Percentiles rank a stretch among this genome's conserved stretches.
These are phyloP conservation scores for Sycobia sp. DNA, from an alignment of 1,140 invertebrate genomes.

Conservation along the genomic window DNA sequence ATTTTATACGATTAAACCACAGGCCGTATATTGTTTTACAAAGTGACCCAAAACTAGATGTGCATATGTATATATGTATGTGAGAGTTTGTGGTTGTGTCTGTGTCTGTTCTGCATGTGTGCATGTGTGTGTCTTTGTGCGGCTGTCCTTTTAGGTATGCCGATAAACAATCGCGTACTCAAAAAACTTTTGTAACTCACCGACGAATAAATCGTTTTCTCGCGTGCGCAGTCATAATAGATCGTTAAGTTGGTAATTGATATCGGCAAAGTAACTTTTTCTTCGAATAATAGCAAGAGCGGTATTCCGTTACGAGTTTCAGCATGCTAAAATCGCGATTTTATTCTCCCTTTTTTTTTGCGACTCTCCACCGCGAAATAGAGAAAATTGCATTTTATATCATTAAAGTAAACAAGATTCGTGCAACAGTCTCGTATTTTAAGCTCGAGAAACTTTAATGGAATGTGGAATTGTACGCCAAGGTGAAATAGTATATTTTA, in stretches of 20 bases:
- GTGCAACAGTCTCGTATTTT: background rate
- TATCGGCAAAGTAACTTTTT: too few relatives aligned
- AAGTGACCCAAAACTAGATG: constrained; percentile 2
- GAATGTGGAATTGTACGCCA: too few relatives aligned
- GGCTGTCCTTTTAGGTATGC: background rate
- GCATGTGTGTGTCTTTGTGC: too few relatives aligned
- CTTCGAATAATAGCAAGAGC: too few relatives aligned
- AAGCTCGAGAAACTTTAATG: background rate
- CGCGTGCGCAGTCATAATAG: too few relatives aligned
- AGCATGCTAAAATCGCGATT: background rate
- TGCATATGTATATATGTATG: background rate
- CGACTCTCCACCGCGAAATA: background rate
- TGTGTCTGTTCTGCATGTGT: background rate
- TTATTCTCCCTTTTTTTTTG: background rate
- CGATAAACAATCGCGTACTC: constrained; percentile 16
- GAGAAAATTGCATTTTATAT: background rate
- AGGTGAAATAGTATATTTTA: too few relatives aligned
- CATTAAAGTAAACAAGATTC: constrained; percentile 6
- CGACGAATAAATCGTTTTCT: background rate
- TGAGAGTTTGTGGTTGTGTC: background rate
- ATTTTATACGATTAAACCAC: constrained; percentile 21
- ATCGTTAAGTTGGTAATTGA: too few relatives aligned
- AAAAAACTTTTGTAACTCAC: background rate
- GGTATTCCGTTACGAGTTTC: background rate
- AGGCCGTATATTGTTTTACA: constrained; percentile 2